phyloP scores from a whole-genome alignment of 2,113 vertebrate genomes.

The Candoia aspera region DNA sequence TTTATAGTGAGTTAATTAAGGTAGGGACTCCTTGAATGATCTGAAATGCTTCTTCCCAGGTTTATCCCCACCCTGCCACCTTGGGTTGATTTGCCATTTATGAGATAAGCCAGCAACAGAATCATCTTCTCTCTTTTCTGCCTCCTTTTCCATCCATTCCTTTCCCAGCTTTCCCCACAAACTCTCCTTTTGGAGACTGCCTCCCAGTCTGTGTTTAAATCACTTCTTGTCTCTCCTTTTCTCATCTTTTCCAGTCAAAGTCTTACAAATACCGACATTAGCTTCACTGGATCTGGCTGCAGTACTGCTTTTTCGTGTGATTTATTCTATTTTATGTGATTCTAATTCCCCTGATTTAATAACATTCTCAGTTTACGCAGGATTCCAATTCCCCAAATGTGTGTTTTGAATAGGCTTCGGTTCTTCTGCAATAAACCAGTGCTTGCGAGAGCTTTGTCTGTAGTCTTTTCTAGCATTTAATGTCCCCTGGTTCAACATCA shows the following conservation, averaged over 20 bases:
- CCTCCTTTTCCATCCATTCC: background rate
- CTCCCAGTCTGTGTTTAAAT: background rate
- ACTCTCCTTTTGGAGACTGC: background rate
- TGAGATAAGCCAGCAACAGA: background rate
- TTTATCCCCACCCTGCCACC: too few species aligned
- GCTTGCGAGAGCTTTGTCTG: background rate
- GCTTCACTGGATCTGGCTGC: background rate
- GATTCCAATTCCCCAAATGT: background rate
- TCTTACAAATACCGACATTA: background rate
- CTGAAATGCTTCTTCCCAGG: too few species aligned
- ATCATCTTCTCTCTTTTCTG: background rate
- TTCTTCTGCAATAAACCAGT: background rate
- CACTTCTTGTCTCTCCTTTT: background rate
- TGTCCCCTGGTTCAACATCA: background rate
- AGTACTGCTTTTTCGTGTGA: background rate
- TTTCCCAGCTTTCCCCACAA: background rate
- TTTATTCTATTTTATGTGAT: background rate
- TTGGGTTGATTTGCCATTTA: background rate
- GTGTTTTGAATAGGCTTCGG: background rate
- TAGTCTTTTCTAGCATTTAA: background rate
- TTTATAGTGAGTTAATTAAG: too few species aligned
- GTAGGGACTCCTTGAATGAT: too few species aligned
- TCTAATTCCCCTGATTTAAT: conserved; percentile 1
- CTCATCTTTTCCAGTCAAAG: background rate
- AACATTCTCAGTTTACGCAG: background rate